phyloP scores from a whole-genome alignment of 2,888 invertebrate species.

The Ephialtes manifestator region DNA sequence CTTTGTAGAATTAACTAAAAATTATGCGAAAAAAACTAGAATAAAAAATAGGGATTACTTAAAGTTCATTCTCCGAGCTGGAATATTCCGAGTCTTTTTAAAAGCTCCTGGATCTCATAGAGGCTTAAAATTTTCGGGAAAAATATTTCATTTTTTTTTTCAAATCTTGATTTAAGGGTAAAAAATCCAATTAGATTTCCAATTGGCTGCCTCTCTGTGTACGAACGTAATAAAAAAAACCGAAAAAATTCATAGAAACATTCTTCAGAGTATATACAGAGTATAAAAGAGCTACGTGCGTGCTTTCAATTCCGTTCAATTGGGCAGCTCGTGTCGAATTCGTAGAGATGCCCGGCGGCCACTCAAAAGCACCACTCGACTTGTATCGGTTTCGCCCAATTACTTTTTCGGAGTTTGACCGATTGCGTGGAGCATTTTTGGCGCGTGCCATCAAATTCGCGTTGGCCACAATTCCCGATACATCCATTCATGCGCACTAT shows the following conservation, averaged over 20 bases:
- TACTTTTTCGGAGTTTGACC: conserved; percentile 72
- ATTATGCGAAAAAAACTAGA: too few species aligned
- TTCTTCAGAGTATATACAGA: not conserved
- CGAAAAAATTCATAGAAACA: not conserved
- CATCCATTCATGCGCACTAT: not conserved
- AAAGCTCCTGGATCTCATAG: too few species aligned
- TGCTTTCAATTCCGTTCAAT: conserved; percentile 63
- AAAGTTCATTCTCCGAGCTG: too few species aligned
- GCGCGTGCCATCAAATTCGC: conserved; percentile 51
- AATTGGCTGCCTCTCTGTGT: conserved; percentile 23
- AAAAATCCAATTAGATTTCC: conserved; percentile 42
- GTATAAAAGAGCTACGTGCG: conserved; percentile 42
- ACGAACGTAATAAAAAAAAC: not conserved
- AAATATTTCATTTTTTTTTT: too few species aligned
- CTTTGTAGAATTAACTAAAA: too few species aligned
- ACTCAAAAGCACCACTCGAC: conserved; percentile 73
- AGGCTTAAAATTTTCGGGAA: too few species aligned
- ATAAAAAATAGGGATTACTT: too few species aligned
- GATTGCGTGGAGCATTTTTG: conserved; percentile 60
- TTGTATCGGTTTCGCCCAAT: conserved; percentile 82
- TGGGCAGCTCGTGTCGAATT: conserved; percentile 58
- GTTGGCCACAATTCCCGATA: not conserved
- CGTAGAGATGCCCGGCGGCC: conserved; percentile 17
- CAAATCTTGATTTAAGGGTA: not conserved
- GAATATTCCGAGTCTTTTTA: too few species aligned